These are phyloP conservation scores for Axea sp. DNA, from an alignment of 2,888 invertebrate genomes.

Conservation along the genomic window DNA sequence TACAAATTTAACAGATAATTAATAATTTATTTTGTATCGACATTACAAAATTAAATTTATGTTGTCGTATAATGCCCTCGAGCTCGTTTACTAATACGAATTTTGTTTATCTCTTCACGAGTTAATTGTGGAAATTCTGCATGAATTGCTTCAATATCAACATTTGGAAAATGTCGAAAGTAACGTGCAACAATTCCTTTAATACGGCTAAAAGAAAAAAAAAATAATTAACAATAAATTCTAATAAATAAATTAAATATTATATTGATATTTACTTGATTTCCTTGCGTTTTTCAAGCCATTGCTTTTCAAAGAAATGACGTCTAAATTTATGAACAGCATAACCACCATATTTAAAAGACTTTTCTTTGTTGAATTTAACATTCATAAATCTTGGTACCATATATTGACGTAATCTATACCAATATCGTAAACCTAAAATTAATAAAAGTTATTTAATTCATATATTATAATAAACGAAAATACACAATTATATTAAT, in stretches of 20 bases:
- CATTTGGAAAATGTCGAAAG: constrained; percentile 86
- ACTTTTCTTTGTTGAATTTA: constrained; percentile 83
- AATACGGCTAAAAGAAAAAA: constrained; percentile 66
- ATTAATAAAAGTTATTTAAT: constrained; percentile 2
- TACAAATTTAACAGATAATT: no score
- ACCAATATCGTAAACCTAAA: constrained; percentile 73
- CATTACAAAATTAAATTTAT: constrained; percentile 67
- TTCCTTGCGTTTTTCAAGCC: constrained; percentile 81
- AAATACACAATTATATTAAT: background rate
- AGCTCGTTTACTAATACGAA: constrained; percentile 2
- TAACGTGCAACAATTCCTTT: background rate
- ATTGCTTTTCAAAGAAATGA: constrained; percentile 84
- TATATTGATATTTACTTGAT: constrained; percentile 76
- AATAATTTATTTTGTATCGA: no score
- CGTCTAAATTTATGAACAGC: constrained; percentile 84
- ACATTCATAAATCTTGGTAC: constrained; percentile 85
- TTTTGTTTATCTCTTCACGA: constrained; percentile 83
- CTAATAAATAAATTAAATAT: constrained; percentile 27
- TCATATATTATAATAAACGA: background rate
- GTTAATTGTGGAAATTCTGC: constrained; percentile 88
- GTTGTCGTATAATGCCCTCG: background rate
- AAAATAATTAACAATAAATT: constrained; percentile 65
- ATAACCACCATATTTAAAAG: constrained; percentile 81
- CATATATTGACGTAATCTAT: constrained; percentile 82
- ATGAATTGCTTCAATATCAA: constrained; percentile 86